Evolutionary conservation across 2,113 vertebrate genomes (phyloP).

Genomic region (Odontophorus gujanensis): DNA sequence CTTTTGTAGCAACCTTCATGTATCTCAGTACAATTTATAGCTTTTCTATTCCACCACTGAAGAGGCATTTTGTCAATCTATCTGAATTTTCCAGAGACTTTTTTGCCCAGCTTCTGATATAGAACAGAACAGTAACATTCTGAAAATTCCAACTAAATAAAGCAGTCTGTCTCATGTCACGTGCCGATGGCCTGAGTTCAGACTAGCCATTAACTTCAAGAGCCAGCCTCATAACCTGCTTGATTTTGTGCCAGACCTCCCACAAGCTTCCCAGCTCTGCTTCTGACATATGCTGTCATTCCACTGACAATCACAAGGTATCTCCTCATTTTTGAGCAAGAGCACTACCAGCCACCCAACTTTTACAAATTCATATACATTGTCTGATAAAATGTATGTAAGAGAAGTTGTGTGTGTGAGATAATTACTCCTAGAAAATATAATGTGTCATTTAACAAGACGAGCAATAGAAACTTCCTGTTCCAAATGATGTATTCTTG

Average conservation of each 20-base stretch:
- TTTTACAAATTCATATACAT: neutral
- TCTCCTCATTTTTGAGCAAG: fast-evolving
- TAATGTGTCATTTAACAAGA: neutral
- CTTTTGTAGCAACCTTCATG: neutral
- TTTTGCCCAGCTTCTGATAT: neutral
- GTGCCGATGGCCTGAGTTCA: neutral
- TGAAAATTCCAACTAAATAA: neutral
- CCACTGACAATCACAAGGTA: neutral
- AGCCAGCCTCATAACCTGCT: neutral
- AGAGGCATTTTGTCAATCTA: neutral
- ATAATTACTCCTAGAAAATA: neutral
- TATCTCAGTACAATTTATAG: neutral
- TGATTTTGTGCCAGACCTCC: fast-evolving
- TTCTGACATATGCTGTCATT: neutral
- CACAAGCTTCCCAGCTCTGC: neutral
- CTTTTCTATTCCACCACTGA: neutral
- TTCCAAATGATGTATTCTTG: neutral
- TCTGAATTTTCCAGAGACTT: too few species aligned
- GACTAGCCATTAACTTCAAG: neutral
- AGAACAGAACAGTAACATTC: neutral
- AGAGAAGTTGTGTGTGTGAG: neutral
- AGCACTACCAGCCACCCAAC: neutral
- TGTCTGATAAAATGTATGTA: fast-evolving
- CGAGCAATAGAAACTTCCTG: neutral
- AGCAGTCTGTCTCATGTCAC: neutral